Percentiles rank a stretch among this genome's conserved stretches.
Conservation (phyloP, 1,140 invertebrate genomes). For the Drosophila saltans region DNA sequence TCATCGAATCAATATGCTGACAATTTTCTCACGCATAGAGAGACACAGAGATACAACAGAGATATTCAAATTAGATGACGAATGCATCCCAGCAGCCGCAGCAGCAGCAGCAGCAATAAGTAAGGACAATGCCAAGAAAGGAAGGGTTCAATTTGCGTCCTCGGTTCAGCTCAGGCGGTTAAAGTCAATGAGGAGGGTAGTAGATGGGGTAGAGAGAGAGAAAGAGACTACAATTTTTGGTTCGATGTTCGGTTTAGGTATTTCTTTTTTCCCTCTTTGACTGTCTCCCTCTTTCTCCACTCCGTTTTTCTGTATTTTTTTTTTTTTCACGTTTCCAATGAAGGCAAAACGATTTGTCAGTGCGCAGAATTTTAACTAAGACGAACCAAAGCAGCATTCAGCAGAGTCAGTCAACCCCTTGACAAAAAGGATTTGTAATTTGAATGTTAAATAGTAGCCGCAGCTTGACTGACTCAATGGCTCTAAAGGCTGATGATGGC, state of each 20-base stretch:
- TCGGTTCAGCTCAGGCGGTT: conserved; percentile 58
- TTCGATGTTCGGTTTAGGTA: neutral
- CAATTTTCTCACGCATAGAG: conserved; percentile 73
- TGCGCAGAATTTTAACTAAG: conserved; percentile 43
- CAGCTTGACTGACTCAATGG: conserved; percentile 17
- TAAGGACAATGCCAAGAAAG: conserved; percentile 27
- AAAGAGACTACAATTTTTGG: too few species aligned
- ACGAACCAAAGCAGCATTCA: conserved; percentile 7
- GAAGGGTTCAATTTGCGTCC: conserved; percentile 1
- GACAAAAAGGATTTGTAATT: conserved; percentile 73
- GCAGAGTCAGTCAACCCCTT: conserved; percentile 24
- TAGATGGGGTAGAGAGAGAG: neutral
- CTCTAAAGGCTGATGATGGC: neutral
- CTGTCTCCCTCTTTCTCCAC: too few species aligned
- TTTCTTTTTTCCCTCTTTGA: neutral
- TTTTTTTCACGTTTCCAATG: neutral
- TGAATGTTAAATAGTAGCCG: conserved; percentile 76
- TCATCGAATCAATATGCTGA: conserved; percentile 80
- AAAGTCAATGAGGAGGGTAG: conserved; percentile 63
- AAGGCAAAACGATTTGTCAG: conserved; percentile 55
- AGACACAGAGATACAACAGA: conserved; percentile 41
- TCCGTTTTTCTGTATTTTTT: neutral
- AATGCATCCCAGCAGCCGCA: conserved; percentile 38
- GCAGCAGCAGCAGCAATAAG: conserved; percentile 31
- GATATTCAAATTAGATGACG: conserved; percentile 60